phyloP scores from a whole-genome alignment of 2,888 invertebrate species.

The Morpho helenor region DNA sequence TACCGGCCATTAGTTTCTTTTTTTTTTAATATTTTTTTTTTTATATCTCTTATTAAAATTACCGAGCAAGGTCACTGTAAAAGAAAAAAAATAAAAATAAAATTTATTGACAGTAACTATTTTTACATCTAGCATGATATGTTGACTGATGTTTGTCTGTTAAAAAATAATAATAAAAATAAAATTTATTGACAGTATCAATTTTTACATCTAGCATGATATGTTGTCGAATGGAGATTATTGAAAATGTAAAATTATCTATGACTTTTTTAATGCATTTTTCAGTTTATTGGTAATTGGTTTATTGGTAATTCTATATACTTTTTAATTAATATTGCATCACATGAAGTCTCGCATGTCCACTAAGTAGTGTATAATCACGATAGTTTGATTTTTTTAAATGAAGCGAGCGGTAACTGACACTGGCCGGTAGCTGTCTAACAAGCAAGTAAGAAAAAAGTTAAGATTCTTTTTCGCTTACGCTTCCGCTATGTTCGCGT shows the following conservation, averaged over 20 bases:
- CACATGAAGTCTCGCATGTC: constrained; percentile 36
- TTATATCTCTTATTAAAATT: too few relatives aligned
- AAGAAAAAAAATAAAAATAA: too few relatives aligned
- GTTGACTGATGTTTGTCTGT: too few relatives aligned
- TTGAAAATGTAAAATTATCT: not conserved
- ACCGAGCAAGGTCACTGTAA: too few relatives aligned
- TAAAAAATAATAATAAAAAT: too few relatives aligned
- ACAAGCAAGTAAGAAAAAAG: constrained; percentile 61
- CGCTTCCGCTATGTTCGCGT: constrained; percentile 73
- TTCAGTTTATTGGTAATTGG: not conserved
- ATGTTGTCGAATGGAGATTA: too few relatives aligned
- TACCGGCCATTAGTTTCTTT: too few relatives aligned
- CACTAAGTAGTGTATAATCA: constrained; percentile 35
- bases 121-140: too few relatives aligned
- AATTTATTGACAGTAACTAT: too few relatives aligned
- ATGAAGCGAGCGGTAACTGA: constrained; percentile 46
- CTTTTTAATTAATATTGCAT: constrained; percentile 34
- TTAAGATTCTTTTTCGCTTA: constrained; percentile 72
- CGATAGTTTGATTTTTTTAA: constrained; percentile 34
- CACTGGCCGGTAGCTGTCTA: constrained; percentile 67
- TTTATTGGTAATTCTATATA: constrained; percentile 9
- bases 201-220: too few relatives aligned
- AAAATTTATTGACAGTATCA: too few relatives aligned
- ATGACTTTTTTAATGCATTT: not conserved
- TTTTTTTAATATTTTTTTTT: too few relatives aligned